phyloP scores from a whole-genome alignment of 64 coral and sea anemone species.

The Porites lutea region DNA sequence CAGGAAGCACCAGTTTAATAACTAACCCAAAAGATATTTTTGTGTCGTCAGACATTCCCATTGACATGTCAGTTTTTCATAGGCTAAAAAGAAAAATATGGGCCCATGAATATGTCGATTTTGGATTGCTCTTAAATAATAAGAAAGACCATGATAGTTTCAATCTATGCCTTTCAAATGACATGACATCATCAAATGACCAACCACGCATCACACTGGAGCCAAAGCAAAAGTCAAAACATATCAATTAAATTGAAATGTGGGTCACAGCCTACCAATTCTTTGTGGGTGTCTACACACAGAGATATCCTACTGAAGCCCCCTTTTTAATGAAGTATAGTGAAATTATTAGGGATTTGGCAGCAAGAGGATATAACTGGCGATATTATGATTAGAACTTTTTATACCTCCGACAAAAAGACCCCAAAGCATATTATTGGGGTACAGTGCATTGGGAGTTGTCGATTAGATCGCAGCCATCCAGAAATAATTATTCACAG shows the following conservation, averaged over 20 bases:
- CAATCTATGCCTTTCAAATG: too few relatives aligned
- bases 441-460: not conserved
- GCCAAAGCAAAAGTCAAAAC: constrained; percentile 4
- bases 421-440: not conserved
- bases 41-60: not conserved
- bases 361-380: constrained; percentile 54
- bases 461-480: not conserved
- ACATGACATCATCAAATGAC: too few relatives aligned
- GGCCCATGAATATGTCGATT: not conserved
- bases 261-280: constrained; percentile 57
- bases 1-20: too few relatives aligned
- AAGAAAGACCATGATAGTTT: not conserved
- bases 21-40: not conserved
- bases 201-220: too few relatives aligned
- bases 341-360: constrained; percentile 40
- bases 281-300: constrained; percentile 20
- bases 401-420: not conserved
- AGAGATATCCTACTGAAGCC: not conserved
- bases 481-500: not conserved
- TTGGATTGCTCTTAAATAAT: not conserved
- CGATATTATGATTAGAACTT: constrained; percentile 57
- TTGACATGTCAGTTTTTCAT: not conserved
- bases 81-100: not conserved
- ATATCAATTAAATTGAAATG: constrained; percentile 25
- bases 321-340: not conserved